Evolutionary conservation across 2,888 invertebrate genomes (phyloP).

Genomic region (Pelosia muscerda): DNA sequence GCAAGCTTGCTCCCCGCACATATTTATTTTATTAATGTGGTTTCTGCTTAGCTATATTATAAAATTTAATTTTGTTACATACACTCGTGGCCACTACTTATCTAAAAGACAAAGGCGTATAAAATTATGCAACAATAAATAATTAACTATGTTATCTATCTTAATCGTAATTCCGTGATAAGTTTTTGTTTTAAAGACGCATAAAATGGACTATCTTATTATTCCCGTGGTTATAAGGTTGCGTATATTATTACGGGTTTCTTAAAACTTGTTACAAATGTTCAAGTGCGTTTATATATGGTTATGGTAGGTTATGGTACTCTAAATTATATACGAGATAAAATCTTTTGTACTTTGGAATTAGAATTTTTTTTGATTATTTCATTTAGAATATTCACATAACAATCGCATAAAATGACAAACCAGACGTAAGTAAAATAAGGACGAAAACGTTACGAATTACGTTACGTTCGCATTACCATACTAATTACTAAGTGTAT

Average conservation of each 20-base stretch:
- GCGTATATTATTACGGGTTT: neutral
- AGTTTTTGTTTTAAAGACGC: neutral
- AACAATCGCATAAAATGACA: no score
- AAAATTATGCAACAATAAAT: conserved; percentile 4
- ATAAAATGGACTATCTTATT: neutral
- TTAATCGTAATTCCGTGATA: neutral
- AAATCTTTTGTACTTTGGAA: no score
- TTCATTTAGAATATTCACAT: neutral
- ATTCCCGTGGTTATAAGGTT: conserved; percentile 4
- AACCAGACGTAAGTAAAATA: no score
- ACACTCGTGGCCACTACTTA: neutral
- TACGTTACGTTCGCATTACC: no score
- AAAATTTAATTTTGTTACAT: neutral
- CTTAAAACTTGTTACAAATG: neutral
- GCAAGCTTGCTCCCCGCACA: no score
- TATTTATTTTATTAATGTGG: neutral
- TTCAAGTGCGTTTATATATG: no score
- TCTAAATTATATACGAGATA: no score
- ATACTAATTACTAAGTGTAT: no score
- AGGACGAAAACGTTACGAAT: no score
- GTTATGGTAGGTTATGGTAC: no score
- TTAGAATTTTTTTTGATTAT: no score
- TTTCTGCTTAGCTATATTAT: neutral
- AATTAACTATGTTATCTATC: neutral
- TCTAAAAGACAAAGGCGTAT: neutral